Percentiles rank a stretch among this genome's conserved stretches.
Evolutionary conservation across 2,113 vertebrate genomes (phyloP).

Genomic region (Syngnathus typhle): DNA sequence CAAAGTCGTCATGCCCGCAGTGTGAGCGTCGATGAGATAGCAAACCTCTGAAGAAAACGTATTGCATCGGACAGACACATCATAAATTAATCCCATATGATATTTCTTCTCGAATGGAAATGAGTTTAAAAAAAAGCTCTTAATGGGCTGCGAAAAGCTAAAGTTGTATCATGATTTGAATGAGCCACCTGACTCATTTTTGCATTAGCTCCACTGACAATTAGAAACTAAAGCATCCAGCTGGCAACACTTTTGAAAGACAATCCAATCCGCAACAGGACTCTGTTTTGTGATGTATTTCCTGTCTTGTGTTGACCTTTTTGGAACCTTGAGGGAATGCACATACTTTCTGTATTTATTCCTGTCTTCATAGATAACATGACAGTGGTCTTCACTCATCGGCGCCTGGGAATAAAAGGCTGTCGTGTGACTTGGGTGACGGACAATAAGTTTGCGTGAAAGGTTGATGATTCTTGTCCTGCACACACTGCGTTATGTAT

Average conservation of each 20-base stretch:
- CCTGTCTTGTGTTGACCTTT: constrained; percentile 61
- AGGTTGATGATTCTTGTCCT: constrained; percentile 52
- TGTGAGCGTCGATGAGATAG: no score
- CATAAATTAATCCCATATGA: no score
- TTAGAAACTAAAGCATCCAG: not conserved
- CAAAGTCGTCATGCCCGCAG: no score
- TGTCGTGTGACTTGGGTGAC: constrained; percentile 76
- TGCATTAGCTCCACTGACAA: not conserved
- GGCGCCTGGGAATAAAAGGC: constrained; percentile 85
- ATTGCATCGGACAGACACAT: not conserved
- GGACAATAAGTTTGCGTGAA: constrained; percentile 62
- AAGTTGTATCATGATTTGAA: not conserved
- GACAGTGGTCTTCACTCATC: constrained; percentile 83
- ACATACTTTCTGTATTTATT: constrained; percentile 89
- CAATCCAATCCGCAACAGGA: not conserved
- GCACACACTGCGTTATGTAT: constrained; percentile 34
- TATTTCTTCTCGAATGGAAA: no score
- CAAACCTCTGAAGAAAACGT: no score
- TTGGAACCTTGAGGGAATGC: constrained; percentile 69
- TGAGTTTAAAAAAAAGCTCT: no score
- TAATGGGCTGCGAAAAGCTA: not conserved
- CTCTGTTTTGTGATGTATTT: constrained; percentile 61
- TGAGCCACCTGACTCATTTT: not conserved
- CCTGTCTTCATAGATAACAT: constrained; percentile 96
- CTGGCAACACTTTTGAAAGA: not conserved